Conservation (phyloP, 2,888 invertebrate species). For the Linyphia triangularis region DNA sequence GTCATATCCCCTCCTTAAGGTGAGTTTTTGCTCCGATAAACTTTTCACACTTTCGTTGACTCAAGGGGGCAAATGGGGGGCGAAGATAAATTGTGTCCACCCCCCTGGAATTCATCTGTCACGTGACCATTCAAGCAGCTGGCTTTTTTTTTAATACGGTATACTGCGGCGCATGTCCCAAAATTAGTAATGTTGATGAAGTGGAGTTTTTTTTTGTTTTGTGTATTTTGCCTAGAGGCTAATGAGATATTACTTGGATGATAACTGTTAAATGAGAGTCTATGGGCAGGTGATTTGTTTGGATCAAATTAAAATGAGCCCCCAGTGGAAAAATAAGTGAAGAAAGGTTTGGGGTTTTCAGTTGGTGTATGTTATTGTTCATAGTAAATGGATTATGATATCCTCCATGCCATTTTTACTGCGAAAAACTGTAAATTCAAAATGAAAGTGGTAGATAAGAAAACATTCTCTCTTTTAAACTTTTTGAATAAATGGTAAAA, state of each 20-base stretch:
- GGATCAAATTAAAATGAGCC: neutral
- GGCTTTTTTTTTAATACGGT: neutral
- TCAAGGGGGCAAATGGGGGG: conserved; percentile 40
- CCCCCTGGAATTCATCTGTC: conserved; percentile 68
- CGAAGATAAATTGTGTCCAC: conserved; percentile 9
- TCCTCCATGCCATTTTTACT: no score
- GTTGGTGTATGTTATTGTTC: no score
- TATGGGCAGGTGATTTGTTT: neutral
- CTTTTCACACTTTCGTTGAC: conserved; percentile 68
- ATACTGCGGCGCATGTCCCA: conserved; percentile 12
- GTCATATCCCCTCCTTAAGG: conserved; percentile 31
- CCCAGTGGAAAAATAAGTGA: neutral
- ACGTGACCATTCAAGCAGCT: conserved; percentile 46
- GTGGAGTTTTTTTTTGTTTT: neutral
- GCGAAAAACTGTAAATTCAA: no score
- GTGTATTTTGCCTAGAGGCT: conserved; percentile 3
- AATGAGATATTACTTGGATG: conserved; percentile 1
- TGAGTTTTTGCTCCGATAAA: conserved; percentile 69
- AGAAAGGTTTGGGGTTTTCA: no score
- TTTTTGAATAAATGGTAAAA: no score
- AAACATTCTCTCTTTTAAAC: no score
- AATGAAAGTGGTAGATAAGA: no score
- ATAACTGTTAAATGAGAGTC: conserved; percentile 9
- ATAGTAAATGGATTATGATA: no score
- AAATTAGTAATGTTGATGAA: neutral